Base-by-base conservation (phyloP, 2,113 vertebrate genomes). In the Neodontobutis hainanensis region DNA sequence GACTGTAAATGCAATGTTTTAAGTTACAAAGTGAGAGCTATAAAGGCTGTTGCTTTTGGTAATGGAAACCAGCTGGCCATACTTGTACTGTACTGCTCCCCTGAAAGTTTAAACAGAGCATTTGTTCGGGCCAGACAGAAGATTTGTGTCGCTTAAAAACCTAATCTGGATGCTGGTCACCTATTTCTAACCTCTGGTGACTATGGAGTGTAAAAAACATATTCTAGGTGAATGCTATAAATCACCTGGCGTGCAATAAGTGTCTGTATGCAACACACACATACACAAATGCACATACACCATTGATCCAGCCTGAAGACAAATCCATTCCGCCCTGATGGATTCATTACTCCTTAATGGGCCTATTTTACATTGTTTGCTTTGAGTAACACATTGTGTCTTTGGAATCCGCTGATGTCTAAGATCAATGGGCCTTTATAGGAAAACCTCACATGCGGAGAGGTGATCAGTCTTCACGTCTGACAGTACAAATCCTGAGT, bases 321-420 rank as follows among this genome's bases (percentile, higher is more conserved):
- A 89, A 92, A 92, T 92, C 89, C 88, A 91, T 92, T 91, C 67
- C 65, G 68, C 60, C 70, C 80, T 91, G 90, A 93, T 94, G 90
- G 92, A 92, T 92, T 92, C 90, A 93, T 93, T 93, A 91, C 83
- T 84, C 64, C 87, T 90, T 94, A 93, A 94, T 94, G 90, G 90
- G 87, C 69, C 88, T 91, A 91, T 92, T 94, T 94, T 93, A 92
- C 92, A 92, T 91, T 92, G 88, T 93, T 92, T 92, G 88, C 89
- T 90, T 90, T 90, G 77, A 75, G 88, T 91, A 90, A 91, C 87
- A 82, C 78, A 68, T 65, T 75, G 78, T 86, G 86, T 91, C 90
- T 91, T 84, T 84, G 75, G 80, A 87, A 89, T 89, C 86, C 61
- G 75, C 92, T 84, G 87, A 90, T 89, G 87, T 85, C 85, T 78